Evolutionary conservation across 2,113 vertebrate genomes (phyloP), one percentile per base, ranked within the genome.

Genomic region (Poeciliopsis turrubarensis): DNA sequence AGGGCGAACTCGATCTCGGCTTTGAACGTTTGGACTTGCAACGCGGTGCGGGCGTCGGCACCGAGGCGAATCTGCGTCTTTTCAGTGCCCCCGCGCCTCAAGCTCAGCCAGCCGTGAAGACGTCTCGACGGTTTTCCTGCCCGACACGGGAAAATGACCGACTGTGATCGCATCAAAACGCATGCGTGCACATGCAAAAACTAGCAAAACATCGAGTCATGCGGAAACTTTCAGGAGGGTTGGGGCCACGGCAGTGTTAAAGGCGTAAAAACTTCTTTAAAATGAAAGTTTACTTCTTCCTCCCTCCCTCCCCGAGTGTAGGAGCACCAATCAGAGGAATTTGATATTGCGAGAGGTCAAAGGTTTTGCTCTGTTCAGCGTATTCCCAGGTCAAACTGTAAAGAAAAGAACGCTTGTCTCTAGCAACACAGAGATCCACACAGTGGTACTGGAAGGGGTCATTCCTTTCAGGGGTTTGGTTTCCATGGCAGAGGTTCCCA

Each of bases 401-500:
- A 13, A 60, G 39, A 61, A 70, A 69, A 29, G 22, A 81, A 60
- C 4, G 17, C n/a, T 34, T 77, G 60, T 27, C 71, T 78, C 67
- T 79, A 26, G 78, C 71, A 70, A 57, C 68, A 75, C 78, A 65
- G 47, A 84, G 84, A 41, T 68, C 78, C 73, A 83, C 72, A 75
- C 77, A 65, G 65, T 65, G 70, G n/a, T 15, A 14, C 84, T 91
- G 72, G 63, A 86, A 79, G 15, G 85, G 85, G 47, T 86, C 85
- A 88, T 89, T 92, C 89, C 90, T 87, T 87, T 85, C 86, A 91
- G 84, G 41, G 80, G 54, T 75, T 75, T 80, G 63, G 92, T 93
- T 93, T 87, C 92, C 91, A 93, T 93, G 88, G 90, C 85, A 90
- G 79, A 77, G 78, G 90, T 93, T 93, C 78, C 89, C 79, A 72